phyloP scores from a whole-genome alignment of 2,113 vertebrate genomes.

The Emydocephalus ijimae region DNA sequence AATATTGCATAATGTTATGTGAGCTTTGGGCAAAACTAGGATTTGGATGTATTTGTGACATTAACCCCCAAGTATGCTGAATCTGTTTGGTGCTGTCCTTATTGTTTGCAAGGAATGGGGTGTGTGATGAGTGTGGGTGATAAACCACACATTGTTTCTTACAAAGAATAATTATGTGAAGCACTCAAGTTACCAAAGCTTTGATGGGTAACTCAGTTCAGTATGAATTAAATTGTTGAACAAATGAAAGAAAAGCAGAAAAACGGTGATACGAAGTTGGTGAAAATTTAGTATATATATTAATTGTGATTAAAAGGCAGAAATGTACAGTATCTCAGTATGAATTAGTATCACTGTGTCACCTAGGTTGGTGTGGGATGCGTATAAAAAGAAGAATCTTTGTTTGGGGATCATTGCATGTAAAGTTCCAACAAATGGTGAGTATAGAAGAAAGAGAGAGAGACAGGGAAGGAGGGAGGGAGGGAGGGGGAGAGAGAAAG shows the following conservation, averaged over 20 bases:
- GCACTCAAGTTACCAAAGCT: background rate
- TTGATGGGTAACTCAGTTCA: background rate
- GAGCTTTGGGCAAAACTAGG: background rate
- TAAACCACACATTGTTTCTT: background rate
- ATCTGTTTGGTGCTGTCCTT: background rate
- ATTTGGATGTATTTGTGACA: background rate
- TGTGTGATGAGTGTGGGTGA: background rate
- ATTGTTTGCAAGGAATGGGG: background rate
- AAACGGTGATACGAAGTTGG: background rate
- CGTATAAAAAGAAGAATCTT: background rate
- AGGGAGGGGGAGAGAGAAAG: background rate
- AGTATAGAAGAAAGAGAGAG: background rate
- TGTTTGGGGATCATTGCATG: too few species aligned
- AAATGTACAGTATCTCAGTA: background rate
- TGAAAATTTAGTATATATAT: background rate
- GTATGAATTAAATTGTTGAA: background rate
- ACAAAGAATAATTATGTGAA: background rate
- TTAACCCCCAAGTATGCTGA: background rate
- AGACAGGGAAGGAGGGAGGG: accelerated
- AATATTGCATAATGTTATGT: background rate
- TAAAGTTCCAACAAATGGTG: background rate
- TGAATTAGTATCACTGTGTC: background rate
- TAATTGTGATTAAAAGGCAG: background rate
- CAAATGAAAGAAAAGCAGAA: background rate
- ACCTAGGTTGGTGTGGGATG: background rate